Evolutionary conservation across 2,888 invertebrate species (phyloP).

Genomic region (Drosophila phalerata): DNA sequence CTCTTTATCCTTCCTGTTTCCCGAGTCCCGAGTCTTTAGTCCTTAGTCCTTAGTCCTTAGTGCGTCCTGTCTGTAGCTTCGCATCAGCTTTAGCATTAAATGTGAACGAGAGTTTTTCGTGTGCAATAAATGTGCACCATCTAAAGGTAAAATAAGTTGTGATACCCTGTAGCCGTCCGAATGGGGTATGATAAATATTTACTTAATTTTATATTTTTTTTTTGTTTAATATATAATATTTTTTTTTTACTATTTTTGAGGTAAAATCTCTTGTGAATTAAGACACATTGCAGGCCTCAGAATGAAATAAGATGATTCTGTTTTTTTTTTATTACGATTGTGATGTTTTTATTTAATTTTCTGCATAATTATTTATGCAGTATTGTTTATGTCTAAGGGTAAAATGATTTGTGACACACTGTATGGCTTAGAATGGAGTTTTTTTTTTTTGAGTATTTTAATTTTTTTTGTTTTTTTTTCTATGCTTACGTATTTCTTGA

Average conservation of each 20-base stretch:
- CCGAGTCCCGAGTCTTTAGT: not conserved
- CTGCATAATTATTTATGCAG: not conserved
- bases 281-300: too few relatives aligned
- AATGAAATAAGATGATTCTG: too few relatives aligned
- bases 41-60: not conserved
- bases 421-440: not conserved
- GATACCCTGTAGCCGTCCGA: not conserved
- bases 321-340: too few relatives aligned
- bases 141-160: slow-evolving; percentile 4
- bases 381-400: not conserved
- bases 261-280: too few relatives aligned
- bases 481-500: too few relatives aligned
- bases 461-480: too few relatives aligned
- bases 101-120: slow-evolving; percentile 35
- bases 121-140: slow-evolving; percentile 22
- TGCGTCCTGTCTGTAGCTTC: slow-evolving; percentile 15
- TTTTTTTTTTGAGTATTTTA: too few relatives aligned
- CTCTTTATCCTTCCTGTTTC: not conserved
- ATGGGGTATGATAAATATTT: not conserved
- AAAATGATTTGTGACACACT: not conserved
- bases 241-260: too few relatives aligned
- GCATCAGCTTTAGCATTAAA: slow-evolving; percentile 20
- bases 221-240: too few relatives aligned
- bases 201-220: too few relatives aligned
- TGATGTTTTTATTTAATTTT: too few relatives aligned